These are phyloP conservation scores for Odontomachus brunneus DNA, from an alignment of 1,140 invertebrate species.

Conservation along the genomic window DNA sequence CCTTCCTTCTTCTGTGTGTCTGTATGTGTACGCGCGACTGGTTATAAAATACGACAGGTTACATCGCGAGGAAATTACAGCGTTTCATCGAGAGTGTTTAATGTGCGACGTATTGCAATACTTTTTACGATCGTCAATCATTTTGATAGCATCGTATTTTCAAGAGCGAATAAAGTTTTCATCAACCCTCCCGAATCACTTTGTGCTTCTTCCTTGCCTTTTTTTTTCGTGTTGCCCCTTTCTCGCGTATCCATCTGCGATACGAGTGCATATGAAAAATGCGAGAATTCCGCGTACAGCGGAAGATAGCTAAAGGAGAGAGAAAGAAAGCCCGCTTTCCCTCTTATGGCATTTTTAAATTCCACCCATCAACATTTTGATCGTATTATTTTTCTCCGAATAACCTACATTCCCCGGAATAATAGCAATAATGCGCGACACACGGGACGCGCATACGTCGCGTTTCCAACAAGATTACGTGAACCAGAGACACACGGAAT, in stretches of 20 bases:
- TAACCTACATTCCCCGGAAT: background rate
- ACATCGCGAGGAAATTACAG: background rate
- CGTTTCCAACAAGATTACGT: background rate
- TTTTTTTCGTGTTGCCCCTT: background rate
- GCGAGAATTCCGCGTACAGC: slow-evolving; percentile 17
- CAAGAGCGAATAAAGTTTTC: background rate
- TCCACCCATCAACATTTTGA: background rate
- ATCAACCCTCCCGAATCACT: background rate
- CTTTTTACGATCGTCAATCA: slow-evolving; percentile 24
- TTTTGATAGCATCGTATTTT: slow-evolving; percentile 13
- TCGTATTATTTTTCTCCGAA: background rate
- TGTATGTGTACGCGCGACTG: background rate
- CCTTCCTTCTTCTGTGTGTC: background rate
- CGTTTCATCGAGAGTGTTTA: background rate
- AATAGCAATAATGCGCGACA: background rate
- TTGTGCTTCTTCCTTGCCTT: background rate
- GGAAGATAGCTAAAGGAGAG: background rate
- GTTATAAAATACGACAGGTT: slow-evolving; percentile 12
- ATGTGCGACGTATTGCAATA: background rate
- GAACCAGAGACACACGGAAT: background rate
- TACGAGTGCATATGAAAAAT: slow-evolving; percentile 39
- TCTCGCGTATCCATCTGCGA: slow-evolving; percentile 5
- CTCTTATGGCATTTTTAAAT: slow-evolving; percentile 13
- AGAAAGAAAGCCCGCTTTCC: background rate
- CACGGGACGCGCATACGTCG: background rate